Evolutionary conservation across 2,888 invertebrate genomes (phyloP).

Genomic region (Nyleta sp.): DNA sequence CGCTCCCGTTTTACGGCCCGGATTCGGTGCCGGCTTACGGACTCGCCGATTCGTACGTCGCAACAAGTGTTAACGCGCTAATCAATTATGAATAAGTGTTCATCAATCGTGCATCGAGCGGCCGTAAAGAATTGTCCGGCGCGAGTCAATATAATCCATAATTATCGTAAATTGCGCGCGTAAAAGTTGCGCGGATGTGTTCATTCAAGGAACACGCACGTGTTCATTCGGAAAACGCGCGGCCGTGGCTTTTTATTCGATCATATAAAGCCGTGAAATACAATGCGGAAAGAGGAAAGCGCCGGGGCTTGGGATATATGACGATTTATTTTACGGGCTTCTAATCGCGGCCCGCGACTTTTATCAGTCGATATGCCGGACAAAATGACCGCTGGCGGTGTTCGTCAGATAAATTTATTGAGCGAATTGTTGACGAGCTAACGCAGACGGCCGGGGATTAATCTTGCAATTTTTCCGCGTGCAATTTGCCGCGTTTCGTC

Average conservation of each 20-base stretch:
- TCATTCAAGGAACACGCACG: conserved; percentile 31
- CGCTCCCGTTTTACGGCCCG: conserved; percentile 20
- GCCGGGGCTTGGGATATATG: conserved; percentile 23
- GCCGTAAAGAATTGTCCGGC: conserved; percentile 5
- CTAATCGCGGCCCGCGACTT: conserved; percentile 26
- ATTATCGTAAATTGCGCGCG: conserved; percentile 29
- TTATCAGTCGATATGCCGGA: neutral
- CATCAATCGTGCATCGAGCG: conserved; percentile 1
- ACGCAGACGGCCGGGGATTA: conserved; percentile 9
- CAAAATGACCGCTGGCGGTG: neutral
- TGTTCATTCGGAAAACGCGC: conserved; percentile 28
- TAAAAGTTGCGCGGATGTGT: neutral
- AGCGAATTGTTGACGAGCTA: neutral
- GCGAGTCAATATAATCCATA: conserved; percentile 28
- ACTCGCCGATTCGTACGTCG: conserved; percentile 23
- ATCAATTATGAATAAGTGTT: neutral
- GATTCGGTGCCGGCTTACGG: conserved; percentile 32
- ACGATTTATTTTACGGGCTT: conserved; percentile 37
- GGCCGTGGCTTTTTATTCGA: conserved; percentile 39
- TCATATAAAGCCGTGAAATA: conserved; percentile 49
- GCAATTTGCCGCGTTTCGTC: conserved; percentile 51
- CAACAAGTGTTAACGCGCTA: conserved; percentile 33
- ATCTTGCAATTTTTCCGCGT: conserved; percentile 18
- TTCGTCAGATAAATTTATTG: no score
- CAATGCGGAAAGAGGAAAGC: conserved; percentile 41